Conservation (phyloP, 2,888 invertebrate species). For the Onchidella celtica region DNA sequence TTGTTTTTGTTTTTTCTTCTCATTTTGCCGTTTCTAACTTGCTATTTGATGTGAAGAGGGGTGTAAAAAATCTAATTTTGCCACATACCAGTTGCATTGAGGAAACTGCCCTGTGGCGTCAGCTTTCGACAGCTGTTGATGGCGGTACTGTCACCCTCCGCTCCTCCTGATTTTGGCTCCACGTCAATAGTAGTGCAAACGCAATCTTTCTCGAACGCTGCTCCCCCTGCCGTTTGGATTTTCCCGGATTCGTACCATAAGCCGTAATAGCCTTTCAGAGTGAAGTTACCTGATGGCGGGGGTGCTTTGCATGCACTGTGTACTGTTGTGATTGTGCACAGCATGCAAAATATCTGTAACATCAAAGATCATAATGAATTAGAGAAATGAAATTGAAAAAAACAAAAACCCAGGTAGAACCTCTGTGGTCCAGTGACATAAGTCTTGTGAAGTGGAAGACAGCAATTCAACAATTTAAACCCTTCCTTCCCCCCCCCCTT, state of each 20-base stretch:
- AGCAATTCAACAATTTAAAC: too few species aligned
- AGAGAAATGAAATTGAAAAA: too few species aligned
- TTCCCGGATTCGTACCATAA: conserved; percentile 71
- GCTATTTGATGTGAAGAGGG: too few species aligned
- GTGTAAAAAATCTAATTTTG: too few species aligned
- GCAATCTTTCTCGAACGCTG: conserved; percentile 67
- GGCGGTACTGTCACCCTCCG: conserved; percentile 62
- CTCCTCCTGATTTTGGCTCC: conserved; percentile 52
- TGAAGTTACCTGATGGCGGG: conserved; percentile 58
- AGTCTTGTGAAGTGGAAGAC: too few species aligned
- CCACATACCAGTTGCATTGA: conserved; percentile 66
- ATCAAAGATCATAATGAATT: too few species aligned
- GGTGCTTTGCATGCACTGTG: conserved; percentile 55
- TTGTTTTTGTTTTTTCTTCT: too few species aligned
- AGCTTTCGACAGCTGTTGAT: conserved; percentile 65
- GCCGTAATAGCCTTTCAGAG: conserved; percentile 59
- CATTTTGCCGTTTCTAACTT: too few species aligned
- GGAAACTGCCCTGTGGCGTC: conserved; percentile 58
- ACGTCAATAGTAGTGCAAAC: conserved; percentile 68
- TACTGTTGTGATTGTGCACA: background rate
- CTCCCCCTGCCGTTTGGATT: conserved; percentile 67
- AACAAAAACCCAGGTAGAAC: too few species aligned
- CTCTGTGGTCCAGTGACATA: too few species aligned
- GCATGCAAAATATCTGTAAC: background rate
- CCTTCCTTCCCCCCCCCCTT: too few species aligned